Evolutionary conservation across 2,797 vertebrate genomes (phyloP).

Genomic region (Enteromius anoplus): DNA sequence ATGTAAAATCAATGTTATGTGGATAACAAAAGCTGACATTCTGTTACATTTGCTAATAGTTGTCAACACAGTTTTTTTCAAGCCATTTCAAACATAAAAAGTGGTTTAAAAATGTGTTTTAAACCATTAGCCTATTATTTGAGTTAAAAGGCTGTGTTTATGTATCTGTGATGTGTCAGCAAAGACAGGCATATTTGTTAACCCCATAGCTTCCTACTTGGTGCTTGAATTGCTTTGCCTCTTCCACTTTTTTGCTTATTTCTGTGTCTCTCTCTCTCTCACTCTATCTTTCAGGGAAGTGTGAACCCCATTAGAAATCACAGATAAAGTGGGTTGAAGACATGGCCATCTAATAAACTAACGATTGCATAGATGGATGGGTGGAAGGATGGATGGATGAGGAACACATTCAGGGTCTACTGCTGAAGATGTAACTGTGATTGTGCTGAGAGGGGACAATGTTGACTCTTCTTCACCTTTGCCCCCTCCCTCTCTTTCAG

Average conservation of each 20-base stretch:
- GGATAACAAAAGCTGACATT: conserved; percentile 22
- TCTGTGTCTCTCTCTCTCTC: not conserved
- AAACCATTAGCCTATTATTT: not conserved
- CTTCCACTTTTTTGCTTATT: not conserved
- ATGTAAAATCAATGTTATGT: conserved; percentile 9
- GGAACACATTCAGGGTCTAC: conserved; percentile 1
- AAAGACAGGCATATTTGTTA: not conserved
- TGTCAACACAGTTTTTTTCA: not conserved
- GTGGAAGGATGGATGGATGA: not conserved
- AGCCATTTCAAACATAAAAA: not conserved
- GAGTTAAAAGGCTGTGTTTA: not conserved
- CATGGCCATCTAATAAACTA: conserved; percentile 15
- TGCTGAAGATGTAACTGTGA: conserved; percentile 24
- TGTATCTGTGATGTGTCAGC: not conserved
- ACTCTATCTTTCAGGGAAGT: conserved; percentile 72
- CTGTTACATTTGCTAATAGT: not conserved
- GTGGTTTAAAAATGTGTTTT: not conserved
- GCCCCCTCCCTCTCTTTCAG: not conserved
- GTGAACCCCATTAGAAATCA: conserved; percentile 56
- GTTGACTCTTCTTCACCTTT: conserved; percentile 13
- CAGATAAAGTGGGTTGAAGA: not conserved
- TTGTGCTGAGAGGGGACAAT: not conserved
- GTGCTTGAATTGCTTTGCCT: not conserved
- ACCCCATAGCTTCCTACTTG: not conserved
- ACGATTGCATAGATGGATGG: not conserved